Evolutionary conservation across 1,140 invertebrate species (phyloP).

Genomic region (Adelges cooleyi): DNA sequence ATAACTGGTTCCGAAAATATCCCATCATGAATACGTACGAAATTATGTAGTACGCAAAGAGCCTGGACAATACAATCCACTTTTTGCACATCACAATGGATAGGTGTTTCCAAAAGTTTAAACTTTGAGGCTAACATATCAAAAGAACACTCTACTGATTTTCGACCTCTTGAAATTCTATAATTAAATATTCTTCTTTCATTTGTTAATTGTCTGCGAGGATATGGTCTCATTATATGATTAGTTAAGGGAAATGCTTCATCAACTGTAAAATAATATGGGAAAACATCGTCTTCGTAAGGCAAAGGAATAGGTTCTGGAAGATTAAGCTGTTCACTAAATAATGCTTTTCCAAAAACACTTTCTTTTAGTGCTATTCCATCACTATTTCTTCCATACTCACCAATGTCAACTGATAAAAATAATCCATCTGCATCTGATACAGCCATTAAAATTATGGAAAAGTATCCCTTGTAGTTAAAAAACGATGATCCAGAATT

Average conservation of each 20-base stretch:
- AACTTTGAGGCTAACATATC: constrained; percentile 39
- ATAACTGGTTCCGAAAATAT: neutral
- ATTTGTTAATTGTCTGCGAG: neutral
- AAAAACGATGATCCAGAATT: constrained; percentile 31
- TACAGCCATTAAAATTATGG: constrained; percentile 36
- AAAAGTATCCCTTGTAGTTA: constrained; percentile 40
- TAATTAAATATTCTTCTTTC: constrained; percentile 38
- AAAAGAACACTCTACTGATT: constrained; percentile 40
- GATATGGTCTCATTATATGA: neutral
- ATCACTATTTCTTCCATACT: neutral
- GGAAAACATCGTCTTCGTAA: neutral
- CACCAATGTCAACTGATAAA: neutral
- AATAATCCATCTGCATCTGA: constrained; percentile 34
- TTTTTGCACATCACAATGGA: constrained; percentile 34
- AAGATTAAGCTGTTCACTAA: neutral
- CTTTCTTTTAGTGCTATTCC: neutral
- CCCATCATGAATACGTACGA: neutral
- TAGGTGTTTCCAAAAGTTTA: constrained; percentile 37
- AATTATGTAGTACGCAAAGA: constrained; percentile 30
- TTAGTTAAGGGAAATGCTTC: constrained; percentile 10
- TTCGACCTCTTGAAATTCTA: constrained; percentile 33
- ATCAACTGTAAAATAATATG: neutral
- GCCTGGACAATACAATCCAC: constrained; percentile 22
- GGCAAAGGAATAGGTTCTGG: constrained; percentile 3
- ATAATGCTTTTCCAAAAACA: neutral